These are phyloP conservation scores for Pangasius djambal DNA, from an alignment of 2,797 vertebrate genomes.

Conservation along the genomic window DNA sequence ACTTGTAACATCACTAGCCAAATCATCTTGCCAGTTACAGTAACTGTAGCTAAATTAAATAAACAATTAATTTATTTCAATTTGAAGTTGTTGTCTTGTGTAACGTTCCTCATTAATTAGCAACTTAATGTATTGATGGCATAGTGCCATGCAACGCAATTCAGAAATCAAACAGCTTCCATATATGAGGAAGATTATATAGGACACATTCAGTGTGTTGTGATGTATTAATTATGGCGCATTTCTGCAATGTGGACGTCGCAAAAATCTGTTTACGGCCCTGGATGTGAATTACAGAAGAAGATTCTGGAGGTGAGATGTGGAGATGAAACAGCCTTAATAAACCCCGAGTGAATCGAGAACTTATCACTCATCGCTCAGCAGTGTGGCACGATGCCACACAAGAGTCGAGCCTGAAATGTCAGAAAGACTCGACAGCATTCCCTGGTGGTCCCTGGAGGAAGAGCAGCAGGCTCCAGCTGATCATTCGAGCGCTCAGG, in stretches of 20 bases:
- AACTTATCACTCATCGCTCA: not conserved
- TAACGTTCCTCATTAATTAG: not conserved
- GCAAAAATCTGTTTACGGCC: not conserved
- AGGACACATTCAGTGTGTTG: not conserved
- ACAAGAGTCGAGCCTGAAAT: conserved; percentile 37
- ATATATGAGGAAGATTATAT: not conserved
- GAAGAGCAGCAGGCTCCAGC: conserved; percentile 55
- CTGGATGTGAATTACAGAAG: not conserved
- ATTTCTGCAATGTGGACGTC: not conserved
- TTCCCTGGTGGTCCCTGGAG: conserved; percentile 69
- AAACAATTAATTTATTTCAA: not conserved
- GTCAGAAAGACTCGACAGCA: conserved; percentile 68
- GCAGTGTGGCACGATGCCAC: not conserved
- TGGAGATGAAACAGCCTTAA: not conserved
- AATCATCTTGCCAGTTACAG: not conserved
- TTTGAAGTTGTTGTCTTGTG: not conserved
- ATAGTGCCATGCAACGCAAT: too few relatives aligned
- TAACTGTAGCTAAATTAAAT: not conserved
- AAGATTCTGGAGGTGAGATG: not conserved
- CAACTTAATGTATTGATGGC: not conserved
- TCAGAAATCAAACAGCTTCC: not conserved
- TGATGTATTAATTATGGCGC: too few relatives aligned
- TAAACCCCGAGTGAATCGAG: not conserved
- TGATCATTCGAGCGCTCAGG: not conserved
- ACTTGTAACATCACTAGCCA: not conserved